phyloP scores from a whole-genome alignment of 35 echinoderm and acorn worm species.

The Antedon bifida region DNA sequence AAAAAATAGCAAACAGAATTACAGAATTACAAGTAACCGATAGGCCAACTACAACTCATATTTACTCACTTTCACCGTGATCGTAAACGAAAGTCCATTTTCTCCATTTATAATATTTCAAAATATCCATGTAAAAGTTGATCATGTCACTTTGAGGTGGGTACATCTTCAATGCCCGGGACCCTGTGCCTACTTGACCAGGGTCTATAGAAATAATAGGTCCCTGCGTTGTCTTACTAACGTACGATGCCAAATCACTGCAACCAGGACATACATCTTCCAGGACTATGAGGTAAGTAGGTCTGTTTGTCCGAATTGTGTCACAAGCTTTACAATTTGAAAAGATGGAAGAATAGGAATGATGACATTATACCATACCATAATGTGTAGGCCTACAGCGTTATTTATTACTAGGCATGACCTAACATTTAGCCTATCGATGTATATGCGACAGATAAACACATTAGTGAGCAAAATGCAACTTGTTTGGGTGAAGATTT shows the following conservation, averaged over 20 bases:
- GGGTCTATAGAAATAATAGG: slow-evolving; percentile 62
- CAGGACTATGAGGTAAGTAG: slow-evolving; percentile 30
- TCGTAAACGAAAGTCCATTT: slow-evolving; percentile 82
- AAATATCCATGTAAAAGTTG: slow-evolving; percentile 61
- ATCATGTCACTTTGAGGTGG: slow-evolving; percentile 69
- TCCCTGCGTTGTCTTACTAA: slow-evolving; percentile 53
- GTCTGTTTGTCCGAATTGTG: not conserved
- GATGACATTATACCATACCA: no score
- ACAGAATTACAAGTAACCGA: no score
- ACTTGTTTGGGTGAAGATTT: no score
- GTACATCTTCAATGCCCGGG: slow-evolving; percentile 81
- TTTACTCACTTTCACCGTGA: slow-evolving; percentile 49
- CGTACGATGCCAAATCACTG: slow-evolving; percentile 57
- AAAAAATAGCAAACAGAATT: no score
- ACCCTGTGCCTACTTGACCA: slow-evolving; percentile 34
- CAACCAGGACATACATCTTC: slow-evolving; percentile 51
- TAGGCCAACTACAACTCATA: no score
- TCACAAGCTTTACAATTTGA: not conserved
- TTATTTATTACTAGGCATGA: no score
- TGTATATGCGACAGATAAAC: no score
- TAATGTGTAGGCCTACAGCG: no score
- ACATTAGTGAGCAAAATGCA: no score
- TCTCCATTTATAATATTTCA: slow-evolving; percentile 63
- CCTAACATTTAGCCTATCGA: no score
- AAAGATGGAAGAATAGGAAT: no score